Conservation (phyloP, 2,888 invertebrate genomes). For the Meandrusa payeni region DNA sequence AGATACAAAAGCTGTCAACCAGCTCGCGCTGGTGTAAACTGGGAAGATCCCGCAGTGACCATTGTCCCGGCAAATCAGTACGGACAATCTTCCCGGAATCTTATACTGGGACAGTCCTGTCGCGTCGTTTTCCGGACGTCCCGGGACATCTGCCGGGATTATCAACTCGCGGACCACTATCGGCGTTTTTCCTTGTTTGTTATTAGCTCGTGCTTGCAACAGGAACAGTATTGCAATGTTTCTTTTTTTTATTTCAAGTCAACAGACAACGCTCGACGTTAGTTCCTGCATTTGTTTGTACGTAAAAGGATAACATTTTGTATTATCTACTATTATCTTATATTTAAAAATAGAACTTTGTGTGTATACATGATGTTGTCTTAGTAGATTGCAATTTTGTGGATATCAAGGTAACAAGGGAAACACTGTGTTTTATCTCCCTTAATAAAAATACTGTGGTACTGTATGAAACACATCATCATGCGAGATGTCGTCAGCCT, state of each 20-base stretch:
- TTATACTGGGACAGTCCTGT: slow-evolving; percentile 46
- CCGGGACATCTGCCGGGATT: slow-evolving; percentile 63
- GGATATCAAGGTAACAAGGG: no score
- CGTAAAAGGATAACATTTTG: slow-evolving; percentile 4
- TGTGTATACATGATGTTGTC: no score
- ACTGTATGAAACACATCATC: no score
- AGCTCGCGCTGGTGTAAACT: slow-evolving; percentile 48
- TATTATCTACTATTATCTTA: no score
- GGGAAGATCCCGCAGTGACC: slow-evolving; percentile 42
- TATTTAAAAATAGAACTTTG: no score
- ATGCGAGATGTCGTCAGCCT: no score
- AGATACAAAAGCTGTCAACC: slow-evolving; percentile 56
- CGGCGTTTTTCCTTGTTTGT: slow-evolving; percentile 51
- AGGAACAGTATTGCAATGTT: slow-evolving; percentile 16
- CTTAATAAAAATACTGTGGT: no score
- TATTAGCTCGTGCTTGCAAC: slow-evolving; percentile 36
- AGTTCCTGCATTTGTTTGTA: slow-evolving; percentile 11
- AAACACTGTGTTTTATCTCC: no score
- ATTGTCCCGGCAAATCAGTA: slow-evolving; percentile 63
- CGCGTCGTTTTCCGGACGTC: slow-evolving; percentile 55
- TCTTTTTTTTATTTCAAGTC: slow-evolving; percentile 16
- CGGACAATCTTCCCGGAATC: slow-evolving; percentile 59
- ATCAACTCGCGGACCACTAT: slow-evolving; percentile 55
- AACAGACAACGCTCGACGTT: slow-evolving; percentile 10
- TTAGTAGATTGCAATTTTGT: no score